Percentiles rank a stretch among this genome's conserved stretches.
Evolutionary conservation across 2,797 vertebrate genomes (phyloP).

Genomic region (Enteromius viviparus): DNA sequence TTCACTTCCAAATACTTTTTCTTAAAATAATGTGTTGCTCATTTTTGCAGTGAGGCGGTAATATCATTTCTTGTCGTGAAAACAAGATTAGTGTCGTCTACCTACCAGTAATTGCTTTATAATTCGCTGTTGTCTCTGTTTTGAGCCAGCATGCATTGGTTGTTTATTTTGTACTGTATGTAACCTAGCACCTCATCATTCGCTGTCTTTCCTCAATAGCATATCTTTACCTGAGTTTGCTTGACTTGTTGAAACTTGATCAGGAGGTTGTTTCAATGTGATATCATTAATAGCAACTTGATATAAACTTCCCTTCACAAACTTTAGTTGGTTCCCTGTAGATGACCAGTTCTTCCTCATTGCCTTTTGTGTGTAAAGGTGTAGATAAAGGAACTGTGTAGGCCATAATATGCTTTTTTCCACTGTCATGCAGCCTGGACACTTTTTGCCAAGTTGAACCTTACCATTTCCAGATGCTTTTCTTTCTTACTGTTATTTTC

Average conservation of each 20-base stretch:
- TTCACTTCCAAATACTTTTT: not conserved
- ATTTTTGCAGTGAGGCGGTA: no score
- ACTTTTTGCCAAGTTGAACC: conserved; percentile 74
- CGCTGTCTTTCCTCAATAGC: not conserved
- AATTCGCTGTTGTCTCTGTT: not conserved
- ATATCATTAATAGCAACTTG: conserved; percentile 4
- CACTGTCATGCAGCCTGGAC: conserved; percentile 65
- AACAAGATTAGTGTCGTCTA: conserved; percentile 18
- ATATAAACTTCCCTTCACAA: not conserved
- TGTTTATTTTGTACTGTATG: not conserved
- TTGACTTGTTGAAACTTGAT: conserved; percentile 28
- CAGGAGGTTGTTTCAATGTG: conserved; percentile 18
- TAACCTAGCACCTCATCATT: not conserved
- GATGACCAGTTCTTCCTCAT: not conserved
- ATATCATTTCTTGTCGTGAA: not conserved
- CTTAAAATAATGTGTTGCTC: not conserved
- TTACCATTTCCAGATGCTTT: conserved; percentile 74
- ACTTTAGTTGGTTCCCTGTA: not conserved
- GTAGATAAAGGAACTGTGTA: conserved; percentile 42
- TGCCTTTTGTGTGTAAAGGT: conserved; percentile 42
- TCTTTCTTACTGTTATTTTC: conserved; percentile 69
- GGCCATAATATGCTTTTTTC: conserved; percentile 69
- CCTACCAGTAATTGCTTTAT: not conserved
- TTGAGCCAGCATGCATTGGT: not conserved
- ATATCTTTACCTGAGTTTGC: not conserved